Base-by-base conservation (phyloP, 2,888 invertebrate species). In the Gymnosoma rotundatum region DNA sequence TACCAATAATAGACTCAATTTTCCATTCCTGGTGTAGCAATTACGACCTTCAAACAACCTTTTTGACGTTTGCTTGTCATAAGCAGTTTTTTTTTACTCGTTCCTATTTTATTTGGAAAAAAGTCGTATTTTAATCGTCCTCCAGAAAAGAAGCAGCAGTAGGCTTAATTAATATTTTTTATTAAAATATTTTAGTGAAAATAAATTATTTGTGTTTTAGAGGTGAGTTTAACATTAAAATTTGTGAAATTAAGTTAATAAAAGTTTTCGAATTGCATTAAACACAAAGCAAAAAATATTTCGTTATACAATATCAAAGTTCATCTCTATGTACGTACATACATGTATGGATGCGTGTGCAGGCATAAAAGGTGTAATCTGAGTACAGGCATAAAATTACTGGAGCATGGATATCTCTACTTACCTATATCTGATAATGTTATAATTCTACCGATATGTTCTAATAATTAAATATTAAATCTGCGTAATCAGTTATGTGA, bases 71-170 rank as follows among this genome's bases (percentile, higher is more conserved):
- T 83, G 45, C 48, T 63, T 74, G 80, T 83, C 60, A 67, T 36
- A 36, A 45, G 52, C 64, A 64, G 56, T 69, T 72, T 73, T 32
- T 64, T 60, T 78, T 12, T 56, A 78, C 42, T 83, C 67, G 61
- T 45, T 66, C 9, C 69, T 18, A 78, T 50, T 78, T 80, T 79
- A 83, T 83, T 84, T 84, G 81, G 81, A 84, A 81, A 78, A 64
- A 85, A 88, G 88, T 87, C 89, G 89, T 88, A 87, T 85, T 87
- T 83, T 87, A 89, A 87, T 88, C 89, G 88, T 87, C 87, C 89
- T 91, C 91, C 91, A 92, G 92, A 90, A 89, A 88, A 91, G 88
- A 87, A 90, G 90, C 88, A 87, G 85, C 86, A 87, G 84, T 66
- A 75, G 82, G 83, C 78, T 85, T 85, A 87, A 83, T 86, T 86